Percentiles rank a stretch among this genome's conserved stretches.
Evolutionary conservation across 2,797 vertebrate species (phyloP).

Genomic region (Galaxias olidus): DNA sequence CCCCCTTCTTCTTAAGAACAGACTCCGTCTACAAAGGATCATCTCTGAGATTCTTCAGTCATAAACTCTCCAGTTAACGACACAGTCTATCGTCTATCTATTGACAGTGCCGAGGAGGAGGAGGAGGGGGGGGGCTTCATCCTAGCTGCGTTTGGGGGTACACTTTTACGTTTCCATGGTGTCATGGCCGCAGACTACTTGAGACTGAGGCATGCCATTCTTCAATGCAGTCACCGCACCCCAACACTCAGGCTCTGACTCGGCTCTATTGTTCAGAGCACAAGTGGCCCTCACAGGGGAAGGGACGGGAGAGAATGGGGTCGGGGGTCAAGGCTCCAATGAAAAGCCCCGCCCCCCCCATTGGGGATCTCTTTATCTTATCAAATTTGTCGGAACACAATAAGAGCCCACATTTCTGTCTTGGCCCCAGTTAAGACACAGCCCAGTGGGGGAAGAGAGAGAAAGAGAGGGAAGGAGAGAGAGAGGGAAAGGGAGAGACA

Average conservation of each 20-base stretch:
- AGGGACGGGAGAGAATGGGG: constrained; percentile 69
- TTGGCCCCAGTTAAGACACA: constrained; percentile 48
- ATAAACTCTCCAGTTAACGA: constrained; percentile 68
- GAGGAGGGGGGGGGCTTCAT: constrained; percentile 31
- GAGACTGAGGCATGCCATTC: constrained; percentile 74
- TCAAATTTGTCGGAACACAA: constrained; percentile 80
- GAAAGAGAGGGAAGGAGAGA: constrained; percentile 35
- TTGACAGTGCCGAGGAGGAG: constrained; percentile 49
- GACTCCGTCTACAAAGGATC: constrained; percentile 71
- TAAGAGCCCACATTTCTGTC: constrained; percentile 71
- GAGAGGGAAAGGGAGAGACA: constrained; percentile 22
- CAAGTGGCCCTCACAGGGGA: constrained; percentile 81
- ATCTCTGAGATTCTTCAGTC: constrained; percentile 73
- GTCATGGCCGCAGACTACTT: constrained; percentile 61
- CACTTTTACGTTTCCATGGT: constrained; percentile 80
- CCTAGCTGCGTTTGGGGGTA: constrained; percentile 55
- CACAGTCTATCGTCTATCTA: constrained; percentile 75
- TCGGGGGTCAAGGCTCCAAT: constrained; percentile 75
- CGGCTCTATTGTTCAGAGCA: constrained; percentile 74
- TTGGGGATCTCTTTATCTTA: constrained; percentile 70
- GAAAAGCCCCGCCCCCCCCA: constrained; percentile 57
- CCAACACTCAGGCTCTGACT: constrained; percentile 71
- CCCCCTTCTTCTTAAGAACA: constrained; percentile 57
- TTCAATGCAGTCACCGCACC: constrained; percentile 61
- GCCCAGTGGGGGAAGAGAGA: constrained; percentile 26